These are phyloP conservation scores for Zosterops borbonicus DNA, from an alignment of 2,113 vertebrate species.

Conservation along the genomic window DNA sequence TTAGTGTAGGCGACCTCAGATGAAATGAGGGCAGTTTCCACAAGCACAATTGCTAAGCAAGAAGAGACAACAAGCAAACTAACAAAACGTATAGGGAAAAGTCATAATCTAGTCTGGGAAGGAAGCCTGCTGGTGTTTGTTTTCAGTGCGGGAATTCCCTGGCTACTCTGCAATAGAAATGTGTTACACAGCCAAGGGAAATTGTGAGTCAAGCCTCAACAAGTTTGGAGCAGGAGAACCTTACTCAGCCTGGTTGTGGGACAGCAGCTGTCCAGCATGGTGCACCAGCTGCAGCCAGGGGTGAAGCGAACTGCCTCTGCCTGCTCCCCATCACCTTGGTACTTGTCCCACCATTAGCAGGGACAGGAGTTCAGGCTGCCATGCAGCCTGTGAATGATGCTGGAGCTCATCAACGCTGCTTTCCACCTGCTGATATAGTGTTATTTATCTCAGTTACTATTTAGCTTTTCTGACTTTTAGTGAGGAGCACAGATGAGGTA, in stretches of 20 bases:
- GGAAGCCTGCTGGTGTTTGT: neutral
- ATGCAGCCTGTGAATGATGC: rapidly evolving
- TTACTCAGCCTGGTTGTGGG: rapidly evolving
- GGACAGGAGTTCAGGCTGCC: neutral
- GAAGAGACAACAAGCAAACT: neutral
- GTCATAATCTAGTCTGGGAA: neutral
- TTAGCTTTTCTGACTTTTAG: neutral
- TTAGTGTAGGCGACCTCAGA: neutral
- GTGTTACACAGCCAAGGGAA: neutral
- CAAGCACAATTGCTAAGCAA: neutral
- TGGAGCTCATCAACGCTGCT: neutral
- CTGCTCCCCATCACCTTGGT: too few species aligned
- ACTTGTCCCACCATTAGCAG: neutral
- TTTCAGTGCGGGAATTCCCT: neutral
- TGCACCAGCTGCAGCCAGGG: rapidly evolving
- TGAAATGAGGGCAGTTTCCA: neutral
- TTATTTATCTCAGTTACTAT: neutral
- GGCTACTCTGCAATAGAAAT: neutral
- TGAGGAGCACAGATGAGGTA: neutral
- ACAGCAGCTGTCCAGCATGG: neutral
- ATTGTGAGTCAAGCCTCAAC: neutral
- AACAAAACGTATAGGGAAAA: neutral
- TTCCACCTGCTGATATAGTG: rapidly evolving
- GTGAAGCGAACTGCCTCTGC: neutral
- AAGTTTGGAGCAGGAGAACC: neutral